Base-by-base conservation (phyloP, 2,888 invertebrate species). In the Protula sp. region DNA sequence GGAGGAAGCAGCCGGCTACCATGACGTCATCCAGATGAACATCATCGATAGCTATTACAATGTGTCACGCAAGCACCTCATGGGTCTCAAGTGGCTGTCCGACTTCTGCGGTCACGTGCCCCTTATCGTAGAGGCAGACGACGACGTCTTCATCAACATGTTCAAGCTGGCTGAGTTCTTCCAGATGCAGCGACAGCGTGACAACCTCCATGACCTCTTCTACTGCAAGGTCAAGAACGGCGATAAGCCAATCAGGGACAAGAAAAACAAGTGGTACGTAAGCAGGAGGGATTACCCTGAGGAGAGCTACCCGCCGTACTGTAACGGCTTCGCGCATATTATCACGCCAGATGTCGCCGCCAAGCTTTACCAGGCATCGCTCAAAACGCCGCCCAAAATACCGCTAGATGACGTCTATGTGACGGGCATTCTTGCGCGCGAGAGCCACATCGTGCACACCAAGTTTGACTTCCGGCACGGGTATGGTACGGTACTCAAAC, bases 81-180 rank as follows among this genome's bases (percentile, higher is more conserved):
- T n/a, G n/a, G n/a, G n/a, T n/a, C n/a, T n/a, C n/a, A n/a, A n/a
- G n/a, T n/a, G n/a, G n/a, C n/a, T n/a, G n/a, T n/a, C n/a, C n/a
- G n/a, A n/a, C n/a, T n/a, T n/a, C n/a, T n/a, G n/a, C n/a, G n/a
- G n/a, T n/a, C n/a, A n/a, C n/a, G n/a, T n/a, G n/a, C n/a, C n/a
- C n/a, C n/a, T n/a, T n/a, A n/a, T 80, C 26, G 65, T 80, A 22
- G 78, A 78, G 62, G 66, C 71, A 1, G 80, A 80, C 60, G 80
- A 80, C 61, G 80, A 80, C 54, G 74, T 74, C 0, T 71, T 78
- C 58, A 70, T 80, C n/a, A 76, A 79, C 54, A 62, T 73, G 75
- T 77, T 89, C 28, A 86, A 86, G 68, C 84, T 84, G 65, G 79
- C 87, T 31, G 55, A 64, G 5, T 71, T 69, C 55, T 59, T 74